Conservation (phyloP, 23 tunicate genomes). For the Styela clava region DNA sequence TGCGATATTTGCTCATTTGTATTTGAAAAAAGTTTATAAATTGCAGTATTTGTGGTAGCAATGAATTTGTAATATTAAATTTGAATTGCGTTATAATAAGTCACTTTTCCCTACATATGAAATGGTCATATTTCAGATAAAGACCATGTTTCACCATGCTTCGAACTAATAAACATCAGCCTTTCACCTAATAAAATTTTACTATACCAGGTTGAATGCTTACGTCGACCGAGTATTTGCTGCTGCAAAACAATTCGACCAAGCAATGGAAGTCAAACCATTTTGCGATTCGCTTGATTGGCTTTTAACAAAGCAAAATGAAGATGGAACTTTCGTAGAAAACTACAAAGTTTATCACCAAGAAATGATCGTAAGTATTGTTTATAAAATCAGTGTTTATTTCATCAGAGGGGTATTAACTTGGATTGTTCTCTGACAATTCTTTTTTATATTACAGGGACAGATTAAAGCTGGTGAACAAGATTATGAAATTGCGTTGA, state of each 20-base stretch:
- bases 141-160: too few relatives aligned
- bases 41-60: too few relatives aligned
- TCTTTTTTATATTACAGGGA: slow-evolving; percentile 11
- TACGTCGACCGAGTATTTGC: neutral
- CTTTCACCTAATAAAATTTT: too few relatives aligned
- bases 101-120: too few relatives aligned
- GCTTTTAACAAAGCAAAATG: neutral
- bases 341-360: neutral
- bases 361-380: neutral
- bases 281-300: neutral
- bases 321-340: neutral
- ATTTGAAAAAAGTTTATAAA: too few relatives aligned
- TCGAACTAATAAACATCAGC: too few relatives aligned
- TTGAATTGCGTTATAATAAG: too few relatives aligned
- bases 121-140: too few relatives aligned
- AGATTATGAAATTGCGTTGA: slow-evolving; percentile 22
- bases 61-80: too few relatives aligned
- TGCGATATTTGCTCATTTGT: too few relatives aligned
- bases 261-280: neutral
- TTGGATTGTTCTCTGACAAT: neutral
- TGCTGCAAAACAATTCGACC: neutral
- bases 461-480: slow-evolving; percentile 22
- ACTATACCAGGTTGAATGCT: slow-evolving; percentile 2
- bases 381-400: neutral
- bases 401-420: neutral